Evolutionary conservation across 2,113 vertebrate genomes (phyloP), one percentile per base, ranked within the genome.

Genomic region (Leptobrachium ailaonicum): DNA sequence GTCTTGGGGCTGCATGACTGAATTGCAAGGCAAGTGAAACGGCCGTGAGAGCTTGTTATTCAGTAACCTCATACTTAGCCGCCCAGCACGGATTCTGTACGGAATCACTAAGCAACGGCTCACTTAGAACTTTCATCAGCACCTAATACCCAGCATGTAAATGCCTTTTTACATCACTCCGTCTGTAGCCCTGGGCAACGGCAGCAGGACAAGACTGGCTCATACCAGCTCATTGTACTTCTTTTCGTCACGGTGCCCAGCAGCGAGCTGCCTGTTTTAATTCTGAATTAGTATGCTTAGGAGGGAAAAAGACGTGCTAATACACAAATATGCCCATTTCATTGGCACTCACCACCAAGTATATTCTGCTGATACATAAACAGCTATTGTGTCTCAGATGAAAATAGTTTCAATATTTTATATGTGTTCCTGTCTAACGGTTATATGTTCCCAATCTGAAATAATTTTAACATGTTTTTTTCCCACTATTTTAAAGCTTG

Each of bases 1-100:
- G 83, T 95, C 95, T 2, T 98, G 96, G 96, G 96, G 96, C 78
- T 92, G 93, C 85, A 94, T 98, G 95, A 90, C 85, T 82, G 95
- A 94, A 83, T 87, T 94, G 80, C 82, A 83, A 76, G 84, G 82
- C 82, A 76, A 82, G 79, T 86, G 80, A 76, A 86, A 76, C 79
- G 20, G 89, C 76, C 83, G 73, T 66, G 2, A 14, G 77, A 83
- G 70, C 83, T 32, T 86, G 76, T 83, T 86, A 75, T 84, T 87
- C 87, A 84, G 80, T 72, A 73, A 83, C 87, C n/a, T 2, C 77
- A 54, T 73, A 88, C 82, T 84, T 80, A 20, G 47, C 60, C 41
- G 84, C 82, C 82, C 69, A 8, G 1, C 66, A 67, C 79, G 66
- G 7, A 84, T 89, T 90, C 82, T 84, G 85, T 76, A 0, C 88